These are phyloP conservation scores for Dendrocincla tyrannina DNA, from an alignment of 2,797 vertebrate species.

Conservation along the genomic window DNA sequence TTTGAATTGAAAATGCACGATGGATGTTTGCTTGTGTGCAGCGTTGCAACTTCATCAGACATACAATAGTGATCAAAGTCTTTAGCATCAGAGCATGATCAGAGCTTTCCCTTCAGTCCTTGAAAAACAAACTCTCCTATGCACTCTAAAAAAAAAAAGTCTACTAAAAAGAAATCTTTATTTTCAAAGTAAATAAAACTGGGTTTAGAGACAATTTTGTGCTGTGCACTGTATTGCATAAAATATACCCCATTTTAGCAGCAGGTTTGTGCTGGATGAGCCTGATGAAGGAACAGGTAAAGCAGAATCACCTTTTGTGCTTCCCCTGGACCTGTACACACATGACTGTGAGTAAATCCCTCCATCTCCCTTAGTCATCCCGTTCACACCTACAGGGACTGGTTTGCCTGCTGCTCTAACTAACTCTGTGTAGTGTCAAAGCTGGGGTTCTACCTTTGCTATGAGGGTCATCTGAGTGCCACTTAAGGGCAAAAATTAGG, in stretches of 20 bases:
- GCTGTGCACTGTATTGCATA: fast-evolving
- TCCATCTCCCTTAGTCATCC: not conserved
- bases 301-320: fast-evolving
- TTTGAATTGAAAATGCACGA: not conserved
- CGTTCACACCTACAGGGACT: fast-evolving
- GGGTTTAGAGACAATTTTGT: not conserved
- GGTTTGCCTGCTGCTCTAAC: not conserved
- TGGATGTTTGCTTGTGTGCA: not conserved
- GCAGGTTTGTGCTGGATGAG: not conserved
- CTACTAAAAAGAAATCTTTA: not conserved
- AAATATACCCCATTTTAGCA: not conserved
- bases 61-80: not conserved
- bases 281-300: not conserved
- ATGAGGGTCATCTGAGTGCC: not conserved
- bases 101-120: not conserved
- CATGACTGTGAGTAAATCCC: fast-evolving
- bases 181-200: not conserved
- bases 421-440: not conserved
- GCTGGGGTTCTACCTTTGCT: not conserved
- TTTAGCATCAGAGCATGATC: not conserved
- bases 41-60: not conserved
- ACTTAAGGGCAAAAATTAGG: not conserved
- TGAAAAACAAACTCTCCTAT: not conserved
- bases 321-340: not conserved
- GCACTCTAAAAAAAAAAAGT: not conserved